A percentile compares a stretch with the other conserved stretches of the same genome.
phyloP scores from a whole-genome alignment of 2,797 vertebrate genomes.

The Eupleurogrammus muticus region DNA sequence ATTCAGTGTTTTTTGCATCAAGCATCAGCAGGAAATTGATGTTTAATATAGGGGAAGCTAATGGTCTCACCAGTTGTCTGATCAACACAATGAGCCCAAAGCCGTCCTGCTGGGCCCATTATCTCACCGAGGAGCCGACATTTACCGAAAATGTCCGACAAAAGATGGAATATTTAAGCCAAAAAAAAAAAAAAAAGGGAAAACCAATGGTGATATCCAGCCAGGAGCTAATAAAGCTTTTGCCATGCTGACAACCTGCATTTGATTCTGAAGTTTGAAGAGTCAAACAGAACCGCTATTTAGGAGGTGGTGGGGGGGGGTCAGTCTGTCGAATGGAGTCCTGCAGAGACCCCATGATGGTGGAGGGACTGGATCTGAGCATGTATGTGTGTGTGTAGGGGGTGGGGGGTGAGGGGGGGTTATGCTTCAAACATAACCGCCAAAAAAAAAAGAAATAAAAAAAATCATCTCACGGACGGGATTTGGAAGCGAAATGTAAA shows the following conservation, averaged over 20 bases:
- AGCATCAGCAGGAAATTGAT: slow-evolving; percentile 7
- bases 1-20: slow-evolving; percentile 11
- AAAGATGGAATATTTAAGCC: slow-evolving; percentile 45
- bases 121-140: slow-evolving; percentile 22
- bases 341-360: slow-evolving; percentile 87
- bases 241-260: slow-evolving; percentile 90
- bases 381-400: too few species aligned
- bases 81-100: slow-evolving; percentile 38
- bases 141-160: slow-evolving; percentile 52
- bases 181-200: slow-evolving; percentile 37
- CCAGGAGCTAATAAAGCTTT: slow-evolving; percentile 86
- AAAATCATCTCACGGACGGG: slow-evolving; percentile 74
- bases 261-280: slow-evolving; percentile 91
- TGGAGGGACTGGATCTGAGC: slow-evolving; percentile 63
- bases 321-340: slow-evolving; percentile 90
- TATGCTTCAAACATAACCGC: too few species aligned
- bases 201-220: slow-evolving; percentile 74
- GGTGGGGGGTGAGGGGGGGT: slow-evolving; percentile 52
- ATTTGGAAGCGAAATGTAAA: slow-evolving; percentile 44
- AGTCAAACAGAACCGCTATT: slow-evolving; percentile 90
- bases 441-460: slow-evolving; percentile 78
- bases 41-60: slow-evolving; percentile 23
- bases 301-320: too few species aligned
- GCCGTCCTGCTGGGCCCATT: slow-evolving; percentile 26
- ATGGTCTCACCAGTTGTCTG: slow-evolving; percentile 21